Conservation (phyloP, 2,113 vertebrate species). For the Cercopithecus mona region DNA sequence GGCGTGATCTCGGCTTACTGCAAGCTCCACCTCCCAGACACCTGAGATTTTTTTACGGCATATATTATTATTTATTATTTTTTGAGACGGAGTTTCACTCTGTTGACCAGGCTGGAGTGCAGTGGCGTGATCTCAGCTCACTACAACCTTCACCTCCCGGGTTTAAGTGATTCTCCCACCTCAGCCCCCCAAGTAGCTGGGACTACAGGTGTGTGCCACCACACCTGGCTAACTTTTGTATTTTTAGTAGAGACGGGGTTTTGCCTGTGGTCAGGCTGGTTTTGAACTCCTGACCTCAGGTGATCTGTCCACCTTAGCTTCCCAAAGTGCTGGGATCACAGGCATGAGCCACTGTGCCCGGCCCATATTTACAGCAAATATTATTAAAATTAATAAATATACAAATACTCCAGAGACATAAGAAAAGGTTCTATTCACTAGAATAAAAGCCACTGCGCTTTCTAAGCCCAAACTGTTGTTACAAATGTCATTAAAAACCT, state of each 20-base stretch:
- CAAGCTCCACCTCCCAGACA: too few relatives aligned
- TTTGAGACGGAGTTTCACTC: background rate
- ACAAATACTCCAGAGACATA: background rate
- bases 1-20: too few relatives aligned
- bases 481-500: background rate
- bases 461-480: background rate
- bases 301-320: too few relatives aligned
- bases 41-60: background rate
- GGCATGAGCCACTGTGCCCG: too few relatives aligned
- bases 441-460: background rate
- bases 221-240: too few relatives aligned
- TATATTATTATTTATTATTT: background rate
- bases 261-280: too few relatives aligned
- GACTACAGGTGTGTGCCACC: background rate
- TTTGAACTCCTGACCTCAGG: too few relatives aligned
- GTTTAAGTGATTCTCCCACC: background rate
- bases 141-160: background rate
- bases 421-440: background rate
- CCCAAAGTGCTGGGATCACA: too few relatives aligned
- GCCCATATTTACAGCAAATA: background rate
- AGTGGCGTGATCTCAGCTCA: background rate
- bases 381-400: slow-evolving; percentile 5
- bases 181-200: background rate
- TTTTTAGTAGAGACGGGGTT: too few relatives aligned
- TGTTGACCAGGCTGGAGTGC: background rate